Evolutionary conservation across 2,113 vertebrate species (phyloP).

Genomic region (Cyprinus carpio): DNA sequence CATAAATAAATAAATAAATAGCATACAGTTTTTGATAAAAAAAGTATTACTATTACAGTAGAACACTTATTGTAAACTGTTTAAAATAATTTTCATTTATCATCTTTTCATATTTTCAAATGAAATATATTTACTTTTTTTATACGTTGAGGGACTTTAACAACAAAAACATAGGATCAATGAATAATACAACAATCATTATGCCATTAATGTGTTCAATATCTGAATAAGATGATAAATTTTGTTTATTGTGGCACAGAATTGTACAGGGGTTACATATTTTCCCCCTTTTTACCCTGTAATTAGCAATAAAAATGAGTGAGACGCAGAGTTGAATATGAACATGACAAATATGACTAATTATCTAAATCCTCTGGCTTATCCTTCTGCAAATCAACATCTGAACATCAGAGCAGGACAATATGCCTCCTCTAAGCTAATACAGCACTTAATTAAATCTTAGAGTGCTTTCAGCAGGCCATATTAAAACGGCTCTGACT

Average conservation of each 20-base stretch:
- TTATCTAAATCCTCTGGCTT: constrained; percentile 30
- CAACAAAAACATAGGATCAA: neutral
- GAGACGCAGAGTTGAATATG: neutral
- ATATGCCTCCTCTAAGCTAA: constrained; percentile 49
- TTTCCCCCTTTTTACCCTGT: neutral
- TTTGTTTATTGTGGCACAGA: neutral
- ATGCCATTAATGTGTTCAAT: neutral
- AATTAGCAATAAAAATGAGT: constrained; percentile 31
- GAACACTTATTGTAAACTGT: too few relatives aligned
- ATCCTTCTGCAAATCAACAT: constrained; percentile 38
- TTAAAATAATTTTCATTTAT: too few relatives aligned
- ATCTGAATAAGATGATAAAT: constrained; percentile 13
- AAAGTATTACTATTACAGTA: too few relatives aligned
- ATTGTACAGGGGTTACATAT: neutral
- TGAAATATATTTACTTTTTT: too few relatives aligned
- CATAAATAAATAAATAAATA: too few relatives aligned
- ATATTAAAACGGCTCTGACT: constrained; percentile 47
- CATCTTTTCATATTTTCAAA: too few relatives aligned
- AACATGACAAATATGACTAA: constrained; percentile 37
- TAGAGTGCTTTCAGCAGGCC: constrained; percentile 37
- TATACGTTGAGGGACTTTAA: neutral
- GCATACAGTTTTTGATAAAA: too few relatives aligned
- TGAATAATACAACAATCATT: neutral
- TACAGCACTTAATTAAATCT: constrained; percentile 55
- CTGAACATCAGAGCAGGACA: constrained; percentile 32